Conservation (phyloP, 2,888 invertebrate species). For the Proisotoma minuta region DNA sequence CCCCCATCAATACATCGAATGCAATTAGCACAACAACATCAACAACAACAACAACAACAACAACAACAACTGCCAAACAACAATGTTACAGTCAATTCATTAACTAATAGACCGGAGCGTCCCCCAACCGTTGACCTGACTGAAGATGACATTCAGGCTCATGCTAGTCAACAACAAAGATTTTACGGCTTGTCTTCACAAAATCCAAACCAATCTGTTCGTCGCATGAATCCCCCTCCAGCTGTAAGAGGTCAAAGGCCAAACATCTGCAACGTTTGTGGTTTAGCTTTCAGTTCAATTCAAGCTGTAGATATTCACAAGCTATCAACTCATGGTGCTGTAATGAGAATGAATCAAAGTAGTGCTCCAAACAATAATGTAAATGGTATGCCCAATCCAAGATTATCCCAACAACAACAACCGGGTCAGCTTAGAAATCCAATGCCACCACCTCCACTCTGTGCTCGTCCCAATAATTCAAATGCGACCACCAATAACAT, state of each 20-base stretch:
- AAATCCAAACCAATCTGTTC: background rate
- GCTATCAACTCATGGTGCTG: slow-evolving; percentile 17
- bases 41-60: background rate
- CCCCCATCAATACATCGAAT: slow-evolving; percentile 14
- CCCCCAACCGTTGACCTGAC: slow-evolving; percentile 44
- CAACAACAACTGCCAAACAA: background rate
- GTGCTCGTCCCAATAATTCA: no score
- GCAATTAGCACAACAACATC: background rate
- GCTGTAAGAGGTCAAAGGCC: background rate
- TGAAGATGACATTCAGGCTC: slow-evolving; percentile 26
- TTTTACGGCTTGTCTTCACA: slow-evolving; percentile 5
- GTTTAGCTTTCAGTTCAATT: slow-evolving; percentile 1
- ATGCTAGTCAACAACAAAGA: slow-evolving; percentile 19
- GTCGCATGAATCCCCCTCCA: background rate
- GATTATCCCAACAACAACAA: background rate
- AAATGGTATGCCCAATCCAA: background rate
- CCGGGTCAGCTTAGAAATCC: no score
- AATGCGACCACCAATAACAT: no score
- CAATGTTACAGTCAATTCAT: slow-evolving; percentile 10
- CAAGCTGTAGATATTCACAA: slow-evolving; percentile 36
- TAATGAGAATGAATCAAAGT: background rate
- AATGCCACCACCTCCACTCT: background rate
- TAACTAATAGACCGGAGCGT: slow-evolving; percentile 36
- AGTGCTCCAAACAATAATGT: background rate
- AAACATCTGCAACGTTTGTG: background rate